Base-by-base conservation (phyloP, 2,888 invertebrate genomes). In the Lithophane socia region DNA sequence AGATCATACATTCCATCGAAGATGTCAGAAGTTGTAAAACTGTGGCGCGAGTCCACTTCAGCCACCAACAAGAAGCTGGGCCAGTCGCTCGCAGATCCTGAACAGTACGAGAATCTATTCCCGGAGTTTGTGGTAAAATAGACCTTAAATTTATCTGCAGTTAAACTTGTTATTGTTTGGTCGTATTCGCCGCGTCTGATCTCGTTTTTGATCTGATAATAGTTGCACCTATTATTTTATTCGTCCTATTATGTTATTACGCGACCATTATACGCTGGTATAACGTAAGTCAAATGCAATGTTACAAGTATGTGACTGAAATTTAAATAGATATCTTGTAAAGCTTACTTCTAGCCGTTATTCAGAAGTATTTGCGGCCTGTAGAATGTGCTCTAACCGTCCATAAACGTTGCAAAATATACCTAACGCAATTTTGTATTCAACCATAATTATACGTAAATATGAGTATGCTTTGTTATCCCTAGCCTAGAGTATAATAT, bases 21-120 rank as follows among this genome's bases (percentile, higher is more conserved):
- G 95, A 98, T 99, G 90, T 98, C 98, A 0, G 97, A 98, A 80
- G 98, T 99, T 49, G 98, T 99, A 1, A 97, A 98, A 80, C 93
- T 98, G 71, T 99, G 99, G 99, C 98, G 98, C 85, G 98, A 98
- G 73, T 97, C 98, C 78, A 95, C 99, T 10, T 97, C 98, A 0
- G 97, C 98, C 80, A 97, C 98, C 0, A 99, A 98, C 94, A 98
- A 98, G 92, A 99, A 99, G 93, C 98, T 99, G 0, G 99, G 99
- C 0, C 99, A 99, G 92, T 98, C 99, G 69, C 97, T 99, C 80
- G 99, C 99, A 0, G 99, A 99, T 97, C 99, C 99, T 0, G 97
- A 98, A 65, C 98, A 99, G 89, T 99, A 99, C 92, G 99, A 99
- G 93, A 99, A 99, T 96, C 97, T 99, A 78, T 99, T 99, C 94